Base-by-base conservation (phyloP, 64 coral and sea anemone genomes). In the Dendrophyllia cribrosa region DNA sequence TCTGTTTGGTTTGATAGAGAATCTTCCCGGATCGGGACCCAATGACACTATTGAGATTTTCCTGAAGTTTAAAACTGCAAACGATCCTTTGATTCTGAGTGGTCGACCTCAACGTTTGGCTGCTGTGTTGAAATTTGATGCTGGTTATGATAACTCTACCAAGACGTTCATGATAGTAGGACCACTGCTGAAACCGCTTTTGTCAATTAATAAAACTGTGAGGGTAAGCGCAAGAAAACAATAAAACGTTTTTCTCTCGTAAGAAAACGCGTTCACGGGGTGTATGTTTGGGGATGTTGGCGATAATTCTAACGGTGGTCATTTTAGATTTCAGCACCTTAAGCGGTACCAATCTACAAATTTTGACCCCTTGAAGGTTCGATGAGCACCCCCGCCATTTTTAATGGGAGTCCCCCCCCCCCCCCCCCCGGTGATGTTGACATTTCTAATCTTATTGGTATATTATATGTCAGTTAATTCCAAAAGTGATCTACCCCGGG, bases 151-250 rank as follows among this genome's bases (percentile, higher is more conserved):
- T 49, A 46, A 53, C 7, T 63, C 79, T 5, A 19, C 81, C 6
- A 83, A 87, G 63, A 64, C 34, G 45, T 99, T 99, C 62, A 59
- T 67, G 66, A 91, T 99, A 51, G 34, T 93, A 13, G 94, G 97
- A 59, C 91, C 94, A 20, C 60, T 99, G 20, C 69, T 91, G 7
- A 96, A 94, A 79, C 97, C 97, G 26, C 65, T 99, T 44, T 52
- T 99, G 13, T n/a, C 62, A 11, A 85, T 99, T 88, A 59, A 68
- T 43, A 99, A 99, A 76, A 75, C 83, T 14, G 73, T 88, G 15
- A 17, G 94, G 94, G 97, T 92, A 95, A 76, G 59, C 59, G 2
- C 19, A 7, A 5, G 53, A 0, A 51, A 69, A 6, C 19, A 7
- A 5, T 55, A 0, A 34, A 6, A 19, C 3, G 4, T 45, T 46